Percentiles rank a stretch among this genome's conserved stretches.
phyloP scores from a whole-genome alignment of 2,797 vertebrate species.

The Gambelia wislizenii region DNA sequence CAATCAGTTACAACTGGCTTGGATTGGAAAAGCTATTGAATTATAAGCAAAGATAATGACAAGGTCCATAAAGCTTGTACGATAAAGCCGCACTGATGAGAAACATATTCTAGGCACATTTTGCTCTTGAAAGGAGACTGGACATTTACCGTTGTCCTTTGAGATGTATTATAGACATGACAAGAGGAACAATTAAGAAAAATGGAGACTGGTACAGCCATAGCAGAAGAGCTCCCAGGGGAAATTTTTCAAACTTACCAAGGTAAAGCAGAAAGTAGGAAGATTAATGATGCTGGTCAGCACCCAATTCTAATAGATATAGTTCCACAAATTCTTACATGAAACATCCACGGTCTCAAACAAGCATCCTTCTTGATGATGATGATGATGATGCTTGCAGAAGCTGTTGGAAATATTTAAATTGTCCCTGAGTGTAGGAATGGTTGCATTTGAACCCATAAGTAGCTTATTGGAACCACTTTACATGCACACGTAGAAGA shows the following conservation, averaged over 20 bases:
- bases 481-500: neutral
- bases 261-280: conserved; percentile 16
- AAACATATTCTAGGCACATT: neutral
- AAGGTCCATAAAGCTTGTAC: neutral
- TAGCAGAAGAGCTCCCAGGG: conserved; percentile 10
- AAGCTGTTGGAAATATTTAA: neutral
- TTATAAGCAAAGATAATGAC: neutral
- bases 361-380: conserved; percentile 5
- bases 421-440: neutral
- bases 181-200: conserved; percentile 14
- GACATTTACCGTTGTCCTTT: conserved; percentile 14
- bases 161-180: conserved; percentile 7
- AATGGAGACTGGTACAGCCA: neutral
- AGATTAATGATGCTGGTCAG: conserved; percentile 16
- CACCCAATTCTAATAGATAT: conserved; percentile 16
- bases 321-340: conserved; percentile 9
- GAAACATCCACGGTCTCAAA: conserved; percentile 3
- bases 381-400: neutral
- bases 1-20: too few relatives aligned
- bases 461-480: neutral
- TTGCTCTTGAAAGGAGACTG: neutral
- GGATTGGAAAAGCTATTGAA: neutral
- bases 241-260: conserved; percentile 13
- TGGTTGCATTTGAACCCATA: neutral
- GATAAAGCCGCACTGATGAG: conserved; percentile 2